Conservation (phyloP, 2,888 invertebrate species). For the Trissolcus japonicus region DNA sequence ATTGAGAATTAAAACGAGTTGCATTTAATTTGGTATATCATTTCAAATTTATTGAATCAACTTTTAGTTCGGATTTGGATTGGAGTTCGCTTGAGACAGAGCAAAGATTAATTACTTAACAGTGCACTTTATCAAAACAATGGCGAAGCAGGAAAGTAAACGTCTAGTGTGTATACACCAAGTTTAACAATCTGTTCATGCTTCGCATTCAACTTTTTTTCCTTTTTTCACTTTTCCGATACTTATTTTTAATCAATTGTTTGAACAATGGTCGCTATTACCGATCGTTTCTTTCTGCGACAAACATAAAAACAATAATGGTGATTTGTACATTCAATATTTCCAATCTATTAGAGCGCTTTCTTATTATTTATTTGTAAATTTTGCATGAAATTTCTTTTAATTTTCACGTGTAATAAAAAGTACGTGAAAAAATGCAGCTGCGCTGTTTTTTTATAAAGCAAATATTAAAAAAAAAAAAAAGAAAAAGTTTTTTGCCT, state of each 20-base stretch:
- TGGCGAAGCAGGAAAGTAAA: no score
- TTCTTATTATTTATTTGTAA: background rate
- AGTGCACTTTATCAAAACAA: no score
- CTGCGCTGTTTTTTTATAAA: no score
- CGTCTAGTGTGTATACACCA: background rate
- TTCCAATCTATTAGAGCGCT: background rate
- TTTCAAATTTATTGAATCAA: no score
- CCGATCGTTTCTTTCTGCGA: background rate
- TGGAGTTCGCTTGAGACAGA: no score
- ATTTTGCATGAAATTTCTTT: background rate
- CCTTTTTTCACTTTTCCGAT: slow-evolving; percentile 31
- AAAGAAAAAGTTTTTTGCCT: no score
- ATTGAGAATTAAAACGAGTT: no score
- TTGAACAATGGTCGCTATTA: slow-evolving; percentile 19
- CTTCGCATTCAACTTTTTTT: slow-evolving; percentile 4
- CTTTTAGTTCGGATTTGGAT: no score
- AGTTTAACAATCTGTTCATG: slow-evolving; percentile 6
- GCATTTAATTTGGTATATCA: no score
- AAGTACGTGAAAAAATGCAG: no score
- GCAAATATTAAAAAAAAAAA: no score
- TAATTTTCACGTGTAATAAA: background rate
- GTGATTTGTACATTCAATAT: background rate
- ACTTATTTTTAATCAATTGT: slow-evolving; percentile 27
- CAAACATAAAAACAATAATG: background rate
- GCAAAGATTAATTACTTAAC: slow-evolving; percentile 7